Evolutionary conservation across 2,113 vertebrate species (phyloP), one percentile per base, ranked within the genome.

Genomic region (Nettapus auritus): DNA sequence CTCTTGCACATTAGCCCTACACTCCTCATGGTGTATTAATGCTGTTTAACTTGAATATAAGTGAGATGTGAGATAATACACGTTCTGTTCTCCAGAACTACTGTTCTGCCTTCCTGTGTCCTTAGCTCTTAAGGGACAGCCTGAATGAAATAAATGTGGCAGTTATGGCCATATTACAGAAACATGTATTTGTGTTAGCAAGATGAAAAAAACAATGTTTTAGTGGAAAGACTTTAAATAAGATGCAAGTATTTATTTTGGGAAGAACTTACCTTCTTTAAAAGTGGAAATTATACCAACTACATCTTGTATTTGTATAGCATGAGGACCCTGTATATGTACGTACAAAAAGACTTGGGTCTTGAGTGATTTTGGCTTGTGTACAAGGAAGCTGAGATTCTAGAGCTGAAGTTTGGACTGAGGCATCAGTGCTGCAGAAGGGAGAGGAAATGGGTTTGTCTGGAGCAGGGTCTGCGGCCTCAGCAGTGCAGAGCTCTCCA

Each of bases 391-490:
- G 73, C 8, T 0, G 28, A 29, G 38, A 2, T 23, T 3, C 3
- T 13, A 1, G 5, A 1, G 19, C 26, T 23, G 64, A 4, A 4
- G 25, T 26, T 33, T 4, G 46, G 36, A 5, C 5, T 3, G 0
- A 11, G 40, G 42, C 31, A 0, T 2, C 1, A 0, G 2, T 5
- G 13, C 15, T 26, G 46, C 9, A 1, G 50, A 4, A 4, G 17
- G 48, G 38, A 2, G 23, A 3, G 8, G 19, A 1, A 14, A 2
- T 33, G 9, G 20, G 1, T 3, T 7, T 3, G 5, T 9, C 7
- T 38, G 0, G 1, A 6, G 9, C 6, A 0, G 34, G 0, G 59
- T 12, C 23, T 4, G 11, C 2, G 11, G 36, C 55, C 9, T 4
- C 0, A 9, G 38, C 8, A 1, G 1, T 2, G 5, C 1, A 15